Conservation (phyloP, 2,888 invertebrate genomes). For the Dioctria rufipes region DNA sequence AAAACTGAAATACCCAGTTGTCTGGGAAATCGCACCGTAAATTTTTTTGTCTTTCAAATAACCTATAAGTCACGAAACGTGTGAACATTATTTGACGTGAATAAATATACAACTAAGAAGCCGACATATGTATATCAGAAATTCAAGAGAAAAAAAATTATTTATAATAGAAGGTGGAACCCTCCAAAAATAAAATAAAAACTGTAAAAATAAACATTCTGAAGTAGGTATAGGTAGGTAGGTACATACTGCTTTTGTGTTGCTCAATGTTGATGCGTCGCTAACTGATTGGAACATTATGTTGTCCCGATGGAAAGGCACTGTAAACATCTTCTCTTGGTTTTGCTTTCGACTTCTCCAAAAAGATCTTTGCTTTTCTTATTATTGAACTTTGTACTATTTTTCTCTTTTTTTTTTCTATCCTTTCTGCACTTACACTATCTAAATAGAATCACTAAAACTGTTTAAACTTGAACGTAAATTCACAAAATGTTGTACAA, state of each 20-base stretch:
- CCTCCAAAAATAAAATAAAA: neutral
- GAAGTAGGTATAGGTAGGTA: neutral
- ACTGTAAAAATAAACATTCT: no score
- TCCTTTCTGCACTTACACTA: neutral
- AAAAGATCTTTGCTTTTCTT: neutral
- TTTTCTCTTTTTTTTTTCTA: neutral
- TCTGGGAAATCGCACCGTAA: no score
- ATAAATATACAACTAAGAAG: no score
- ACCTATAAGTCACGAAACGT: no score
- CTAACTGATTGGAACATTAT: slow-evolving; percentile 75
- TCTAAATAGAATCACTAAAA: neutral
- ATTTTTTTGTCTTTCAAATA: no score
- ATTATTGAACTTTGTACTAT: neutral
- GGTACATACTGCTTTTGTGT: slow-evolving; percentile 74
- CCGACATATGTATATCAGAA: neutral
- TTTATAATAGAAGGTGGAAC: no score
- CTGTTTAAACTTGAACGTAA: neutral
- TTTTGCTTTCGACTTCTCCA: neutral
- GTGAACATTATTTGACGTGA: no score
- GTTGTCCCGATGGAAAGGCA: slow-evolving; percentile 71
- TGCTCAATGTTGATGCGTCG: slow-evolving; percentile 77
- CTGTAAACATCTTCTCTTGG: slow-evolving; percentile 67
- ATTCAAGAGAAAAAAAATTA: neutral
- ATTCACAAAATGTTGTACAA: neutral
- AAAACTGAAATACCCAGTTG: no score